Percentiles rank a stretch among this genome's conserved stretches.
Conservation (phyloP, 2,888 invertebrate genomes). For the Bimastos eiseni region DNA sequence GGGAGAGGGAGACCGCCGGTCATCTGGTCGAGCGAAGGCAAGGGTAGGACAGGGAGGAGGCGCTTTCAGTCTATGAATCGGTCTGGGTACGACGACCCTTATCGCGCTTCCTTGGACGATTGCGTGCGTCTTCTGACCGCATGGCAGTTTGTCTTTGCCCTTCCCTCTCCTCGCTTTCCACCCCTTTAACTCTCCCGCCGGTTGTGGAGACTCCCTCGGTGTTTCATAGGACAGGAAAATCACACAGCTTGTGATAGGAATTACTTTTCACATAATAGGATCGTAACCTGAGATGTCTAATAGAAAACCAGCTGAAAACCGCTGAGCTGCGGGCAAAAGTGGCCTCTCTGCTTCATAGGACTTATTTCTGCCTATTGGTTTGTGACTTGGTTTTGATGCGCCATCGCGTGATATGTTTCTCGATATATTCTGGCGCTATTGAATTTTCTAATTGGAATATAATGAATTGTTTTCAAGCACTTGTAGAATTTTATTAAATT, state of each 20-base stretch:
- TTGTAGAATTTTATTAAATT: too few relatives aligned
- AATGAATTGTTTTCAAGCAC: not conserved
- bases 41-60: not conserved
- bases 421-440: too few relatives aligned
- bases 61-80: not conserved
- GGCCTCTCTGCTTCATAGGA: not conserved
- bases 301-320: not conserved
- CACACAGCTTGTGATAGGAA: not conserved
- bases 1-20: not conserved
- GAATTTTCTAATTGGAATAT: not conserved
- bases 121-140: not conserved
- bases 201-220: not conserved
- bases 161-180: not conserved
- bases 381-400: not conserved
- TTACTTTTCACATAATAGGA: not conserved
- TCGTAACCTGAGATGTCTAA: not conserved
- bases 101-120: conserved; percentile 1
- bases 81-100: not conserved
- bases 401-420: too few relatives aligned
- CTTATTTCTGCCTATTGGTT: not conserved
- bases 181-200: not conserved
- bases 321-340: not conserved
- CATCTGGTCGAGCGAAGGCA: not conserved
- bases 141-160: not conserved
- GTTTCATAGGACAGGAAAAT: not conserved